Evolutionary conservation across 1,140 invertebrate genomes (phyloP).

Genomic region (Tetramorium parvispinum): DNA sequence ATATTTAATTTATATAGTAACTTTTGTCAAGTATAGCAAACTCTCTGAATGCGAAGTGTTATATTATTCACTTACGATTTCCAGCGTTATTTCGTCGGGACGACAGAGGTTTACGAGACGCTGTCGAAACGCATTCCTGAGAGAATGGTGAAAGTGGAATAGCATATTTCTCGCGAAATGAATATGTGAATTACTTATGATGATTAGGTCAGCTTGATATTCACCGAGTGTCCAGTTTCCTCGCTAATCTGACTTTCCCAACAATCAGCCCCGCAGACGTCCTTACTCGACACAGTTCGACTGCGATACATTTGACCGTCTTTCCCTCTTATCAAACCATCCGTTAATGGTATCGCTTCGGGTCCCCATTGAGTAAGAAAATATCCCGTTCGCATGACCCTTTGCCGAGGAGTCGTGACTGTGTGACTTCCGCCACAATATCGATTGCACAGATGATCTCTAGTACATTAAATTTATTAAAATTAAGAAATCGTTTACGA

Average conservation of each 20-base stretch:
- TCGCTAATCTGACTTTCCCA: conserved; percentile 29
- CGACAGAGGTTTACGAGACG: background rate
- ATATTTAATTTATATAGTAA: background rate
- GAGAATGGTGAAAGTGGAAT: background rate
- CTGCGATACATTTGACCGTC: conserved; percentile 84
- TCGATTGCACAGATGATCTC: conserved; percentile 88
- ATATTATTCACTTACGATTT: conserved; percentile 33
- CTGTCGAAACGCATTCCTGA: conserved; percentile 26
- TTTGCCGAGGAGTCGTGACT: conserved; percentile 88
- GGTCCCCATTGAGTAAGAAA: conserved; percentile 88
- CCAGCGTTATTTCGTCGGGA: background rate
- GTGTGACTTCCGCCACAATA: conserved; percentile 92
- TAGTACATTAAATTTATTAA: conserved; percentile 42
- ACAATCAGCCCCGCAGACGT: conserved; percentile 50
- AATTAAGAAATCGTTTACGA: background rate
- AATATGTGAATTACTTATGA: conserved; percentile 12
- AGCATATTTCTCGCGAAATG: conserved; percentile 1
- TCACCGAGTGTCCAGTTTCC: conserved; percentile 37
- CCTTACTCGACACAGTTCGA: conserved; percentile 46
- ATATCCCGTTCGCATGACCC: conserved; percentile 87
- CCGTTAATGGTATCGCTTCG: conserved; percentile 86
- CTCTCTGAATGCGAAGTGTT: background rate
- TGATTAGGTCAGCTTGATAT: background rate
- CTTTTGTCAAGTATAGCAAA: background rate
- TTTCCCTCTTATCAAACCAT: conserved; percentile 84